phyloP scores from a whole-genome alignment of 2,888 invertebrate genomes.

The Ophion ellenae region DNA sequence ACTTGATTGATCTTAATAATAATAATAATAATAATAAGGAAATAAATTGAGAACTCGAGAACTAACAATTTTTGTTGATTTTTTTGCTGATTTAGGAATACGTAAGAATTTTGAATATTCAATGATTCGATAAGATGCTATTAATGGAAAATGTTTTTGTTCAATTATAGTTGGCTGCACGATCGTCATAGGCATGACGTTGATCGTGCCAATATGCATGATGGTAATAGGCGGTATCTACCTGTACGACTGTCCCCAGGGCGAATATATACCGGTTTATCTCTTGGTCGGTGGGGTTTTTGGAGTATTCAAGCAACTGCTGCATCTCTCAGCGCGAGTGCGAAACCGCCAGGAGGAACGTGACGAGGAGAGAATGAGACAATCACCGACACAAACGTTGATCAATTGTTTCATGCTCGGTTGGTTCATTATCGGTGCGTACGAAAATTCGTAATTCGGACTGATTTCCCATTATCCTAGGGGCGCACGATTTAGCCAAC shows the following conservation, averaged over 20 bases:
- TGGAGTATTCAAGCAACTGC: constrained; percentile 87
- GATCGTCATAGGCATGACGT: constrained; percentile 86
- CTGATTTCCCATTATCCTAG: background rate
- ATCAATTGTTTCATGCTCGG: constrained; percentile 88
- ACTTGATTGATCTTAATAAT: too few species aligned
- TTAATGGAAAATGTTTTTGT: background rate
- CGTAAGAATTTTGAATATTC: too few species aligned
- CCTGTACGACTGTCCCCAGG: constrained; percentile 87
- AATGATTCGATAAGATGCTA: too few species aligned
- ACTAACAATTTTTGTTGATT: too few species aligned
- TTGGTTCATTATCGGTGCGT: constrained; percentile 89
- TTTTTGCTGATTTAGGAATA: too few species aligned
- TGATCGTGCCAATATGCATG: constrained; percentile 89
- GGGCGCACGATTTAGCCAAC: background rate
- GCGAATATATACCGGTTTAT: constrained; percentile 89
- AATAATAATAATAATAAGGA: too few species aligned
- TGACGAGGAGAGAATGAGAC: constrained; percentile 85
- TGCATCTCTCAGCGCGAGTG: constrained; percentile 86
- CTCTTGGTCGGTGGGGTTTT: constrained; percentile 88
- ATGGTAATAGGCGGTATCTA: constrained; percentile 88
- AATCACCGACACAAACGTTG: constrained; percentile 85
- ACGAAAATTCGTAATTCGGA: background rate
- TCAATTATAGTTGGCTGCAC: constrained; percentile 87
- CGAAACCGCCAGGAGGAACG: constrained; percentile 85
- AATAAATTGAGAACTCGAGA: too few species aligned